These are phyloP conservation scores for Megalops atlanticus DNA, from an alignment of 2,113 vertebrate genomes.

Conservation along the genomic window DNA sequence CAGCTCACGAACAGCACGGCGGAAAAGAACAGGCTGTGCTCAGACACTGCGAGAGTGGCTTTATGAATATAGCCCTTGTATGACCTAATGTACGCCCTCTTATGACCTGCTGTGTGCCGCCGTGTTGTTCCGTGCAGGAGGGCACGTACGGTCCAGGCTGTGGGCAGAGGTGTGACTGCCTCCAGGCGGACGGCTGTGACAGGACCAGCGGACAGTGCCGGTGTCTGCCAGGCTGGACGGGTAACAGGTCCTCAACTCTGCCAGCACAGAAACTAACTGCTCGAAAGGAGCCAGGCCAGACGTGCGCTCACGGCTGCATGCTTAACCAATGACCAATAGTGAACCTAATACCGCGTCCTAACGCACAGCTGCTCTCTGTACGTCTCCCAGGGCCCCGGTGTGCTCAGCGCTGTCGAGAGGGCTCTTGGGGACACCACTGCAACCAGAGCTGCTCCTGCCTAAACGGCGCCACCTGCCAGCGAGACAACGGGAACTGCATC, in stretches of 20 bases:
- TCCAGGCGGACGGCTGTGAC: conserved; percentile 78
- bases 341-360: no score
- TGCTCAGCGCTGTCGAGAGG: conserved; percentile 71
- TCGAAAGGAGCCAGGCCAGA: no score
- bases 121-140: conserved; percentile 59
- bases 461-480: conserved; percentile 81
- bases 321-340: no score
- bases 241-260: conserved; percentile 53
- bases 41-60: no score
- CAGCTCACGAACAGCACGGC: no score
- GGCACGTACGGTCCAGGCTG: conserved; percentile 79
- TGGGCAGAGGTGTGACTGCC: conserved; percentile 76
- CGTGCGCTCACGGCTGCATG: no score
- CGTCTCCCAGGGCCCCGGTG: conserved; percentile 70
- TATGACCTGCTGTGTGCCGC: background rate
- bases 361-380: background rate
- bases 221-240: conserved; percentile 86
- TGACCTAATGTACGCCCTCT: background rate
- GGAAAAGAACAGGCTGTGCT: no score
- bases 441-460: conserved; percentile 78
- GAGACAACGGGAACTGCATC: conserved; percentile 76
- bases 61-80: no score
- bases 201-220: conserved; percentile 73
- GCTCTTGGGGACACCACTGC: conserved; percentile 84
- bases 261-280: no score